Conservation (phyloP, 1,140 invertebrate species). For the Drosophila novamexicana region DNA sequence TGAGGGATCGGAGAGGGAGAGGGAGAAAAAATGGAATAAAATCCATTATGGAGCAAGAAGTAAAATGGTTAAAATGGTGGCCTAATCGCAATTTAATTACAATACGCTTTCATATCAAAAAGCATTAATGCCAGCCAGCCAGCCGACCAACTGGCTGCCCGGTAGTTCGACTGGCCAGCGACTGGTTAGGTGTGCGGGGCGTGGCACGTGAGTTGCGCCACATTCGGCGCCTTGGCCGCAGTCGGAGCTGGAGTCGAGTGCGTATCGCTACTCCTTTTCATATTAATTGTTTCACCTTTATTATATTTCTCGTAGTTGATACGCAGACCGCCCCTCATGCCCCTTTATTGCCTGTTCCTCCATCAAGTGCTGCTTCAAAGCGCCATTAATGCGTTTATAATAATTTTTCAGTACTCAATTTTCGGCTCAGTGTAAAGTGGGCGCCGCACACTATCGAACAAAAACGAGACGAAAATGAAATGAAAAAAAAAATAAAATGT, state of each 20-base stretch:
- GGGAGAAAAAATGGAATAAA: conserved; percentile 74
- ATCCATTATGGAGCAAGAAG: conserved; percentile 81
- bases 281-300: conserved; percentile 82
- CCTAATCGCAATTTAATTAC: conserved; percentile 84
- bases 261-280: conserved; percentile 70
- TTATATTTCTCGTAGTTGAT: conserved; percentile 75
- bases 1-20: conserved; percentile 8
- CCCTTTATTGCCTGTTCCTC: background rate
- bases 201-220: conserved; percentile 41
- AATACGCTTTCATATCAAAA: conserved; percentile 83
- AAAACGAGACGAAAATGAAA: conserved; percentile 4
- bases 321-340: conserved; percentile 22
- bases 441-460: conserved; percentile 8
- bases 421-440: conserved; percentile 26
- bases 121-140: conserved; percentile 73
- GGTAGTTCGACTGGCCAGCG: conserved; percentile 2
- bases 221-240: conserved; percentile 45
- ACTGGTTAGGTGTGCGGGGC: conserved; percentile 6
- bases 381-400: conserved; percentile 83
- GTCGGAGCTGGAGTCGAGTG: conserved; percentile 16
- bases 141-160: conserved; percentile 19
- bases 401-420: conserved; percentile 74
- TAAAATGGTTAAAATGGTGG: conserved; percentile 83
- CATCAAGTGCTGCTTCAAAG: conserved; percentile 31
- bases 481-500: conserved; percentile 12